Evolutionary conservation across 2,888 invertebrate genomes (phyloP).

Genomic region (Pristionchus mayeri): DNA sequence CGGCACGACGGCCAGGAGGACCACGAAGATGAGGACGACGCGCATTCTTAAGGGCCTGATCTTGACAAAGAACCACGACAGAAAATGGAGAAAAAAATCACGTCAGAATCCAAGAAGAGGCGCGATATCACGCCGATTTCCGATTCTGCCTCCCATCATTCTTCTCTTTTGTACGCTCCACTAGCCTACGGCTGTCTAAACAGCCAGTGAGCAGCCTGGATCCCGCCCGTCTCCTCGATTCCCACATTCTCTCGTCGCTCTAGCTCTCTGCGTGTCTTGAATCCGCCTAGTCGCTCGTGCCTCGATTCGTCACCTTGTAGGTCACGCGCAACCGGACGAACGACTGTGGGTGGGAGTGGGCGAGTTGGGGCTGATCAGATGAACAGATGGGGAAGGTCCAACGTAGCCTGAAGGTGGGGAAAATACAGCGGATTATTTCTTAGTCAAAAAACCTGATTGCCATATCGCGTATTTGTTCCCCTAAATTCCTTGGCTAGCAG

Average conservation of each 20-base stretch:
- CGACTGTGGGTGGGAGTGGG: too few species aligned
- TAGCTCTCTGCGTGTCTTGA: too few species aligned
- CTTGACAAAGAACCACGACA: background rate
- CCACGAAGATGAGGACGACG: conserved; percentile 1
- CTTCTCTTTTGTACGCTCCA: conserved; percentile 11
- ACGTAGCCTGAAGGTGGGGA: background rate
- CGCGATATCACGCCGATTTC: background rate
- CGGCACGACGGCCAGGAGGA: background rate
- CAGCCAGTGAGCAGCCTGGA: background rate
- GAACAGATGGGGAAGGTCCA: background rate
- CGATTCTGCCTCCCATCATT: background rate
- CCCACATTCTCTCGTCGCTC: background rate
- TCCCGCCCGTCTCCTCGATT: background rate
- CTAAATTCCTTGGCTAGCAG: background rate
- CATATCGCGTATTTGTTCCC: too few species aligned
- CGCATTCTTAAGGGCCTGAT: background rate
- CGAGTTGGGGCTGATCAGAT: background rate
- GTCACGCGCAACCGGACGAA: too few species aligned
- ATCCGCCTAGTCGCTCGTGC: too few species aligned
- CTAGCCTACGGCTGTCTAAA: background rate
- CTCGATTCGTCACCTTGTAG: too few species aligned
- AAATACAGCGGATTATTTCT: too few species aligned
- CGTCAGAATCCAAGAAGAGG: background rate
- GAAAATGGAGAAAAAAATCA: background rate
- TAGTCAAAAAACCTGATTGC: too few species aligned